Conservation (phyloP, 2,888 invertebrate species). For the Gari tellinella region DNA sequence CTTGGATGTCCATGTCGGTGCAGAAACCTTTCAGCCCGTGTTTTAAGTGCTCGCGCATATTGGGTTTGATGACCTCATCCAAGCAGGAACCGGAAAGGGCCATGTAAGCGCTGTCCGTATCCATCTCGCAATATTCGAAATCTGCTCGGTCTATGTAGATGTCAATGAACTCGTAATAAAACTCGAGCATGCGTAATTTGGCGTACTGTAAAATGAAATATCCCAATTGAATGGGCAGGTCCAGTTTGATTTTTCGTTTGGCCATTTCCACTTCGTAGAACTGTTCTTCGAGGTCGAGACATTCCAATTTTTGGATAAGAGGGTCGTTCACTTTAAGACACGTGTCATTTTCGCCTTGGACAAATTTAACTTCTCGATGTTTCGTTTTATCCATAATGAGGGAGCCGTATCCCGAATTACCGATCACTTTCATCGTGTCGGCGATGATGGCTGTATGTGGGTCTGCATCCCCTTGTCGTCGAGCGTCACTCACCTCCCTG, state of each 20-base stretch:
- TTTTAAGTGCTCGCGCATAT: slow-evolving; percentile 13
- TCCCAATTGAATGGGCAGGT: slow-evolving; percentile 57
- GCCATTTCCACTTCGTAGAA: slow-evolving; percentile 39
- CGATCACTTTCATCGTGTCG: slow-evolving; percentile 32
- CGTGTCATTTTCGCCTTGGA: slow-evolving; percentile 26
- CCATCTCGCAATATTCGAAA: slow-evolving; percentile 56
- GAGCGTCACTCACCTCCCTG: background rate
- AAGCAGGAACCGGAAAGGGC: slow-evolving; percentile 36
- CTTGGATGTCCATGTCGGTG: slow-evolving; percentile 23
- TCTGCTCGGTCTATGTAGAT: slow-evolving; percentile 35
- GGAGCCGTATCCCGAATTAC: slow-evolving; percentile 43
- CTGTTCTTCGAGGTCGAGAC: slow-evolving; percentile 33
- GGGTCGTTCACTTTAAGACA: slow-evolving; percentile 32
- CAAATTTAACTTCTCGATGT: slow-evolving; percentile 28
- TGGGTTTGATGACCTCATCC: slow-evolving; percentile 35
- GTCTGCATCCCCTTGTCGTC: slow-evolving; percentile 24
- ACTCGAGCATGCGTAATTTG: slow-evolving; percentile 58
- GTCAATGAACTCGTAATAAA: slow-evolving; percentile 58
- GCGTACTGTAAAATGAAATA: slow-evolving; percentile 62
- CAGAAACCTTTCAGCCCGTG: slow-evolving; percentile 30
- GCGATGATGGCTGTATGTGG: slow-evolving; percentile 23
- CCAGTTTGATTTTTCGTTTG: slow-evolving; percentile 35
- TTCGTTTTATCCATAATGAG: slow-evolving; percentile 52
- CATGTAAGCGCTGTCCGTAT: slow-evolving; percentile 62
- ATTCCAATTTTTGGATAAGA: slow-evolving; percentile 34